Evolutionary conservation across 2,888 invertebrate genomes (phyloP), one percentile per base, ranked within the genome.

Genomic region (Aplocera efformata): DNA sequence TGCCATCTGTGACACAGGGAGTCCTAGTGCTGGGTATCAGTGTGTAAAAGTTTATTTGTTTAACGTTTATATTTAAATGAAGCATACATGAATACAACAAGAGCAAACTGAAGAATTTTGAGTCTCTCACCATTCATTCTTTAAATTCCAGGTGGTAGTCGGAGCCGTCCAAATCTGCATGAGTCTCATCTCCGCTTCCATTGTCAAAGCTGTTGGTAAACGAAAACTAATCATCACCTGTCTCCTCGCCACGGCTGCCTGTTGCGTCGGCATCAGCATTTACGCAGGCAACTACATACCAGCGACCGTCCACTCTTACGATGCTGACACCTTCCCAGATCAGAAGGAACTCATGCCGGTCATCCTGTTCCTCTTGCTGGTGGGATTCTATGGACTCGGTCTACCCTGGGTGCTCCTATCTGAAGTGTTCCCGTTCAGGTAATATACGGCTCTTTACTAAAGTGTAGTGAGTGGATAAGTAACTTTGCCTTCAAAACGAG

Each of bases 371-470:
- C 59, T 89, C 42, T 50, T 82, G 50, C 58, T 84, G 0, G 75
- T 77, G 1, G 81, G 82, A 30, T 81, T 79, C 41, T 75, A 67
- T 8, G 71, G 75, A 10, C 58, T 84, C 25, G 86, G 84, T 0
- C 83, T 90, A 48, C 90, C 91, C 0, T 91, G 90, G 90, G 80
- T 90, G 42, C 57, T 91, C 43, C 53, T 90, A 7, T 89, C 90
- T 10, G 91, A 91, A 65, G 85, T 91, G 1, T 91, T 90, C 53
- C 90, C 90, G 0, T 88, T 90, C 50, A 90, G 88, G 90, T 90
- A 64, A 68, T 11, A 29, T 3, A 17, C 5, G 40, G 10, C 1
- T 7, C 20, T 9, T 32, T 17, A 17, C 5, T 17, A 2, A 17
- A 3, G 5, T 5, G 5, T 3, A 17, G 13, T 17, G 5, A 17